A percentile compares a stretch with the other conserved stretches of the same genome.
These are phyloP conservation scores for Podilymbus podiceps DNA, from an alignment of 2,113 vertebrate species.

Conservation along the genomic window DNA sequence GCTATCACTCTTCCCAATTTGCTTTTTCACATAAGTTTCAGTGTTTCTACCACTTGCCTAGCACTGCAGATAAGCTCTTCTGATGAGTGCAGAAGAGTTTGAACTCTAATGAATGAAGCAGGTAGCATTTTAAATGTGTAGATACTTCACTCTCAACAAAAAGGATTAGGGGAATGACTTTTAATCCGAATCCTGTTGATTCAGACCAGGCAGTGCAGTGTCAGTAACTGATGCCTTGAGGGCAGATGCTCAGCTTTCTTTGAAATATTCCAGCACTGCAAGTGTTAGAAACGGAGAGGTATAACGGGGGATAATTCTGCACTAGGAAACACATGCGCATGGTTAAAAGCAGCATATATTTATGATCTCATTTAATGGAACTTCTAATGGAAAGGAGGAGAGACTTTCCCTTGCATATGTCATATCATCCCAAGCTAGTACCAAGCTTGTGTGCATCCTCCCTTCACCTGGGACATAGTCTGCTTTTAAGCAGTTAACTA, in stretches of 20 bases:
- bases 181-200: not conserved
- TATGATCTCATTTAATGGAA: not conserved
- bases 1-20: not conserved
- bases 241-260: not conserved
- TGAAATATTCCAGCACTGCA: not conserved
- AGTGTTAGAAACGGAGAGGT: not conserved
- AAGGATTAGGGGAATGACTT: not conserved
- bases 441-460: not conserved
- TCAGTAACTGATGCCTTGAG: not conserved
- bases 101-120: not conserved
- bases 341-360: not conserved
- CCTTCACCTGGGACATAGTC: not conserved
- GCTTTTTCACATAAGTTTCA: not conserved
- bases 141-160: not conserved
- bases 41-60: not conserved
- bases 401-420: not conserved
- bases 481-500: not conserved
- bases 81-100: not conserved
- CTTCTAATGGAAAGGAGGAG: not conserved
- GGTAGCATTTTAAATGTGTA: not conserved
- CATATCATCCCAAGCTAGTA: not conserved
- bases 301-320: not conserved
- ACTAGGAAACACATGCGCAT: not conserved
- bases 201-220: not conserved
- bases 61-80: not conserved